Evolutionary conservation across 2,113 vertebrate genomes (phyloP), one percentile per base, ranked within the genome.

Genomic region (Rynchops niger): DNA sequence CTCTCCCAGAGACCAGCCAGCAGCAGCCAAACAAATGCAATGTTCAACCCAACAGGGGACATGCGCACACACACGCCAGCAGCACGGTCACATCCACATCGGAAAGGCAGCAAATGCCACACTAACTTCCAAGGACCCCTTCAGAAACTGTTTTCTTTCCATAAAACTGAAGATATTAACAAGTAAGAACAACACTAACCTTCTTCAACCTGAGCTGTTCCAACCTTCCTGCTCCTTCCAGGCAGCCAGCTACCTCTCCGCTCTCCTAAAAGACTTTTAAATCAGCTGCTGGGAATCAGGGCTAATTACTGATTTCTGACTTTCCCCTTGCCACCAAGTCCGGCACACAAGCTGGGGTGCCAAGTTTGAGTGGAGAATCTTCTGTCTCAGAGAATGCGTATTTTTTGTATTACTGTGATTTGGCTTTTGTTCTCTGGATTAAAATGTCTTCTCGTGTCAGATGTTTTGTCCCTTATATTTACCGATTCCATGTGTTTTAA

Each of bases 201-300:
- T 97, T 11, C 6, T 15, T 7, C 3, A 11, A 36, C 4, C 22
- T 0, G 1, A 47, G 3, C 4, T 4, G 1, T 0, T 1, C 0
- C 1, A 8, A 6, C 11, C 5, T 6, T 20, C 13, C 22, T 21
- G 1, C 26, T 82, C 22, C 29, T n/a, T 52, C 66, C 15, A 80
- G 3, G 1, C 34, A 15, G 1, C 0, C 30, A 79, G 1, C 3
- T 4, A 2, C 0, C 3, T 8, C 21, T 45, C 23, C 22, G 5
- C 4, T 11, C 20, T 3, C 38, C 53, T 40, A 12, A 55, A 74
- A 59, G 2, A 2, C 9, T n/a, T 73, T 47, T 52, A 15, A n/a
- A n/a, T 5, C 82, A 90, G 65, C 38, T 90, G 65, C 6, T n/a
- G 23, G 17, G 29, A 18, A 9, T 74, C n/a, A 66, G 47, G n/a